These are phyloP conservation scores for Carassius gibelio DNA, from an alignment of 2,113 vertebrate genomes.

Conservation along the genomic window DNA sequence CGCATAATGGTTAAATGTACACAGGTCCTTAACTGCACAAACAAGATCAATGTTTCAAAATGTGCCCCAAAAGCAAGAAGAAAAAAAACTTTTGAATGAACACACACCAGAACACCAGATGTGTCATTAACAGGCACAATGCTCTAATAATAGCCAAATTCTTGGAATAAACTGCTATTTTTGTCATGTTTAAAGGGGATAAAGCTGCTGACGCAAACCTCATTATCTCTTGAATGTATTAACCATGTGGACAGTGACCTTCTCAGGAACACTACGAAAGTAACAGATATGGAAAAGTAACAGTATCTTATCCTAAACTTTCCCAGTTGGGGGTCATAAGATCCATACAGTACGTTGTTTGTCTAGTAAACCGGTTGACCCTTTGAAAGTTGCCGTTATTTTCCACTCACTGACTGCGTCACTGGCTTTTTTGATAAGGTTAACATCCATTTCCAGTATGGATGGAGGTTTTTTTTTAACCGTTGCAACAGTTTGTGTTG, in stretches of 20 bases:
- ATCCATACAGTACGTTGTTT: neutral
- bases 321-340: constrained; percentile 32
- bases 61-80: neutral
- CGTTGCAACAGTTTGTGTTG: neutral
- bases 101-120: constrained; percentile 34
- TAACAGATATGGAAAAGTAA: constrained; percentile 42
- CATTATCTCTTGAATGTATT: constrained; percentile 38
- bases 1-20: neutral
- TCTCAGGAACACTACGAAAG: constrained; percentile 33
- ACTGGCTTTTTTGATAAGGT: neutral
- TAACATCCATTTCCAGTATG: constrained; percentile 12
- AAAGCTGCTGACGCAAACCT: constrained; percentile 47
- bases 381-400: neutral
- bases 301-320: constrained; percentile 40
- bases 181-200: constrained; percentile 43
- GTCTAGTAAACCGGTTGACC: neutral
- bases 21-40: neutral
- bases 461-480: neutral
- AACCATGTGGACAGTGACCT: constrained; percentile 51
- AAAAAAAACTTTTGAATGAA: constrained; percentile 25
- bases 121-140: constrained; percentile 28
- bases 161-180: constrained; percentile 53
- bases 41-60: neutral
- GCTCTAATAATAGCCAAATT: constrained; percentile 43
- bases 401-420: neutral